These are phyloP conservation scores for Cyclina sinensis DNA, from an alignment of 1,140 invertebrate genomes.

Conservation along the genomic window DNA sequence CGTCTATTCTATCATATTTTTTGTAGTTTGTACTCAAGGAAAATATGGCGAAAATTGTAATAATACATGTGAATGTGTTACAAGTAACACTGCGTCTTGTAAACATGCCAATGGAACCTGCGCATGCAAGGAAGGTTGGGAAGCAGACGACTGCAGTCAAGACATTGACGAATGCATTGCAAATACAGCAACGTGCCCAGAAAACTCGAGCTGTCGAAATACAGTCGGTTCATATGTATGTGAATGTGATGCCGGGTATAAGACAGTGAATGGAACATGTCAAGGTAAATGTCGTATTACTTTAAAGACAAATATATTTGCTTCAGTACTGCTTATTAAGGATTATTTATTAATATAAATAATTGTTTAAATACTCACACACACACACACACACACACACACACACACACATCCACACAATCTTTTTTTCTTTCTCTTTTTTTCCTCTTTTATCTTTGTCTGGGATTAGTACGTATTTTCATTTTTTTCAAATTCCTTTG, in stretches of 20 bases:
- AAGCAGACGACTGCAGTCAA: not conserved
- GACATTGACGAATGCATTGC: not conserved
- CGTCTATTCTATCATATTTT: not conserved
- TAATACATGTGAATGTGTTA: not conserved
- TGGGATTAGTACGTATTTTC: no score
- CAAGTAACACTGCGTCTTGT: not conserved
- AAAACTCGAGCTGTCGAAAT: not conserved
- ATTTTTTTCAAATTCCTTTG: no score
- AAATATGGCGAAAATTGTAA: not conserved
- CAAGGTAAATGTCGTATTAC: not conserved
- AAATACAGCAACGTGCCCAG: not conserved
- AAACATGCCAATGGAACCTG: not conserved
- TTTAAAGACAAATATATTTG: no score
- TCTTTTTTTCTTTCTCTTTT: no score
- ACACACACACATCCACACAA: no score
- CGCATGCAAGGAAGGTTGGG: not conserved
- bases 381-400: no score
- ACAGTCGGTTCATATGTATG: conserved; percentile 46
- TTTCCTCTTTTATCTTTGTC: no score
- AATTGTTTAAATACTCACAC: no score
- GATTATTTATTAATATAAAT: no score
- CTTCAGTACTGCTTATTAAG: no score
- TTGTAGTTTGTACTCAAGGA: not conserved
- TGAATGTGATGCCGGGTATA: conserved; percentile 48
- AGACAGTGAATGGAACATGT: not conserved